Evolutionary conservation across 2,113 vertebrate species (phyloP).

Genomic region (Dasyornis broadbenti): DNA sequence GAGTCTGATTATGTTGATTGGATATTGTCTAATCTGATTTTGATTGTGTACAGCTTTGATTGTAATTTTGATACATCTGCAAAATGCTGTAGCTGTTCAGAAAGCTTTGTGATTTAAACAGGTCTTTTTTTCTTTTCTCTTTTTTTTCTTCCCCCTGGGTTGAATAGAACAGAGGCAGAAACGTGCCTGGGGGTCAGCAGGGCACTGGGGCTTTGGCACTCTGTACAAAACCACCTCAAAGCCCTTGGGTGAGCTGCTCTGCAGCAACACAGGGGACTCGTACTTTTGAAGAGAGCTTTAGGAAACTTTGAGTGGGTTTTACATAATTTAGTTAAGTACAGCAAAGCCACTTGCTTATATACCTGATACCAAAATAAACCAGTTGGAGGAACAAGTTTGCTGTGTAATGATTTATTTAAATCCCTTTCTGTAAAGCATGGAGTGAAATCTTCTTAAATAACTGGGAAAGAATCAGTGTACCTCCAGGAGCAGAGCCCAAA

Average conservation of each 20-base stretch:
- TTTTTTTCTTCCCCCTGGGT: rapidly evolving
- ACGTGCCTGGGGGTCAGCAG: neutral
- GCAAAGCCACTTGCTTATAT: conserved; percentile 49
- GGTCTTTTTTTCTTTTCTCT: neutral
- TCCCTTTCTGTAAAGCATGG: neutral
- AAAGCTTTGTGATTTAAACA: conserved; percentile 46
- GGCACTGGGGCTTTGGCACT: neutral
- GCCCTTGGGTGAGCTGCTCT: neutral
- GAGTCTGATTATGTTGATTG: conserved; percentile 33
- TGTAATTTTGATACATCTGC: conserved; percentile 38
- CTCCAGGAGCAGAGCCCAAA: neutral
- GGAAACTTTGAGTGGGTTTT: conserved; percentile 56
- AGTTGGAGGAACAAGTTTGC: conserved; percentile 41
- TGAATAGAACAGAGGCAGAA: neutral
- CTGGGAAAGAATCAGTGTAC: neutral
- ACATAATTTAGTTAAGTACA: conserved; percentile 47
- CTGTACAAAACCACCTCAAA: conserved; percentile 31
- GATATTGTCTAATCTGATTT: conserved; percentile 65
- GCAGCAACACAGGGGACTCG: neutral
- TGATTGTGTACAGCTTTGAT: conserved; percentile 54
- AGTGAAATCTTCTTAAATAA: conserved; percentile 54
- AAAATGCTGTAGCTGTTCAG: neutral
- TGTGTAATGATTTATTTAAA: conserved; percentile 46
- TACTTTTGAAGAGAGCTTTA: conserved; percentile 44
- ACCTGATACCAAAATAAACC: conserved; percentile 52